A percentile compares a stretch with the other conserved stretches of the same genome.
Evolutionary conservation across 2,888 invertebrate species (phyloP).

Genomic region (Ochlodes sylvanus): DNA sequence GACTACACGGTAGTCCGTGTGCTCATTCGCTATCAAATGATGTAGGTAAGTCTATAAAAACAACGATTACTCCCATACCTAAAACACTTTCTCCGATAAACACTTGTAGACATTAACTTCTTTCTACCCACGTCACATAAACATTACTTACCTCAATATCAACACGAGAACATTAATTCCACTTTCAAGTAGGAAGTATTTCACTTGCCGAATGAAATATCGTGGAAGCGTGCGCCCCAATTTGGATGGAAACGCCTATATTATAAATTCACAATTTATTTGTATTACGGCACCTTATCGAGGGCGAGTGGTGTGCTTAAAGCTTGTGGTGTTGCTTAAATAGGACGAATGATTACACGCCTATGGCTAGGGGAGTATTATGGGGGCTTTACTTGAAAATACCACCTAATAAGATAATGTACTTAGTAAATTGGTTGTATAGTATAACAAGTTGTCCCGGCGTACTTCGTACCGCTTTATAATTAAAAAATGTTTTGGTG

Average conservation of each 20-base stretch:
- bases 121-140: slow-evolving; percentile 7
- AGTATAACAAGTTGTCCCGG: too few species aligned
- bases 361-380: too few species aligned
- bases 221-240: slow-evolving; percentile 19
- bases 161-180: neutral
- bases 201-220: slow-evolving; percentile 31
- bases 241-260: slow-evolving; percentile 20
- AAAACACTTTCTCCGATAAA: neutral
- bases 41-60: too few species aligned
- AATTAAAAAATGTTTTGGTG: too few species aligned
- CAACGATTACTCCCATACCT: too few species aligned
- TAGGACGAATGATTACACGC: neutral
- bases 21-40: too few species aligned
- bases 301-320: neutral
- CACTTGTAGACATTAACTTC: neutral
- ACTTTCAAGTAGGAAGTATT: slow-evolving; percentile 8
- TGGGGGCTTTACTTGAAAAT: too few species aligned
- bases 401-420: too few species aligned
- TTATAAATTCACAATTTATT: slow-evolving; percentile 32
- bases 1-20: too few species aligned
- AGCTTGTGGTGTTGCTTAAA: neutral
- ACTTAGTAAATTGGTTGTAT: too few species aligned
- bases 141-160: slow-evolving; percentile 18
- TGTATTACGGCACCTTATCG: slow-evolving; percentile 18
- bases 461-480: too few species aligned